These are phyloP conservation scores for Pristis pectinata DNA, from an alignment of 2,797 vertebrate genomes.

Conservation along the genomic window DNA sequence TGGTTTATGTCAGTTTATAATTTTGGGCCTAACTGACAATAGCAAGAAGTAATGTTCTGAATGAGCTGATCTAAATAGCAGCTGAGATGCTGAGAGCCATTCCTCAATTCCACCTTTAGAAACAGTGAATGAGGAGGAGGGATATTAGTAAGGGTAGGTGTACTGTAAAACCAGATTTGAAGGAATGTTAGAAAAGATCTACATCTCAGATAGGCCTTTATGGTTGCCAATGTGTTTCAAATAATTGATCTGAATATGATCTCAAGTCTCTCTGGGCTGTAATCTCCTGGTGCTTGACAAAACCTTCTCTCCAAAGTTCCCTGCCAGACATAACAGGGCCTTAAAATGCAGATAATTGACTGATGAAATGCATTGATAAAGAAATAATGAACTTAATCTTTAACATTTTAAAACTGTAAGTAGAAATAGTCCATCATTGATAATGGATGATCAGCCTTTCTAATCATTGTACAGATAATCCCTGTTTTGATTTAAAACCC, in stretches of 20 bases:
- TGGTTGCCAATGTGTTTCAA: too few relatives aligned
- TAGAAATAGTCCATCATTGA: not conserved
- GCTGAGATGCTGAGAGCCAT: not conserved
- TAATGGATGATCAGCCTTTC: not conserved
- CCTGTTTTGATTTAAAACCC: not conserved
- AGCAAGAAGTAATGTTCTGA: not conserved
- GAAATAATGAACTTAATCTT: not conserved
- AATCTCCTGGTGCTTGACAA: too few relatives aligned
- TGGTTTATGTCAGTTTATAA: not conserved
- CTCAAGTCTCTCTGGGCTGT: too few relatives aligned
- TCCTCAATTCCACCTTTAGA: not conserved
- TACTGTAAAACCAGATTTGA: too few relatives aligned
- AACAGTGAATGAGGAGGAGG: not conserved
- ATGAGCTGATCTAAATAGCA: not conserved
- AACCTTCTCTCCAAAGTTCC: too few relatives aligned
- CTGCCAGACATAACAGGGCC: too few relatives aligned
- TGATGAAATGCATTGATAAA: not conserved
- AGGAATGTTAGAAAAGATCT: too few relatives aligned
- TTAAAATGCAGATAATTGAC: not conserved
- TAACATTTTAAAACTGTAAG: too few relatives aligned
- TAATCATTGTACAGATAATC: not conserved
- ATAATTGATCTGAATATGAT: too few relatives aligned
- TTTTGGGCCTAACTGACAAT: not conserved
- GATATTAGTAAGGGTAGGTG: too few relatives aligned
- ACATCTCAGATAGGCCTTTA: too few relatives aligned